Evolutionary conservation across 1,140 invertebrate species (phyloP).

Genomic region (Littorina saxatilis): DNA sequence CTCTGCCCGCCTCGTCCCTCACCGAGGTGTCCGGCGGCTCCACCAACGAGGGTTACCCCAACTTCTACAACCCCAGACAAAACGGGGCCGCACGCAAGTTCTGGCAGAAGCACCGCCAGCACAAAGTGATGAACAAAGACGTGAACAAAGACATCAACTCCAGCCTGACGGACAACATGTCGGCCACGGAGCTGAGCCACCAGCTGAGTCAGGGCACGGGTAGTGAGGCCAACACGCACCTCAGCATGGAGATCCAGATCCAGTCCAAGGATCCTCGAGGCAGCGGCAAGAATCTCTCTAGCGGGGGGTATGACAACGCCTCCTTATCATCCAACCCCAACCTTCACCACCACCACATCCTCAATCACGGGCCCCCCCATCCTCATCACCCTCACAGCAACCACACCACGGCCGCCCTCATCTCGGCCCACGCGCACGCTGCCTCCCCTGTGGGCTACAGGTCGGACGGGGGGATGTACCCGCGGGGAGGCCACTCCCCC

Average conservation of each 20-base stretch:
- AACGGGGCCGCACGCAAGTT: slow-evolving; percentile 94
- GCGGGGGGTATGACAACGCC: background rate
- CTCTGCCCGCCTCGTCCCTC: slow-evolving; percentile 66
- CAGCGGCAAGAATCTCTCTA: slow-evolving; percentile 28
- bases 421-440: slow-evolving; percentile 9
- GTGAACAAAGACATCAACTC: slow-evolving; percentile 67
- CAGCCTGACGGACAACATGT: slow-evolving; percentile 65
- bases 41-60: slow-evolving; percentile 79
- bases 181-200: slow-evolving; percentile 55
- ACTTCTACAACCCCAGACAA: slow-evolving; percentile 95
- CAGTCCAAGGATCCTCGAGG: slow-evolving; percentile 43
- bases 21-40: slow-evolving; percentile 65
- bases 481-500: slow-evolving; percentile 32
- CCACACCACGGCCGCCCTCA: slow-evolving; percentile 38
- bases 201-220: slow-evolving; percentile 58
- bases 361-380: background rate
- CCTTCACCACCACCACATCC: slow-evolving; percentile 13
- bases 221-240: slow-evolving; percentile 64
- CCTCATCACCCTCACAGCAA: background rate
- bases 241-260: slow-evolving; percentile 70
- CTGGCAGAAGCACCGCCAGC: slow-evolving; percentile 89
- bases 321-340: slow-evolving; percentile 21
- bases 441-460: slow-evolving; percentile 19
- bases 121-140: slow-evolving; percentile 75
- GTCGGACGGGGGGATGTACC: slow-evolving; percentile 27